Base-by-base conservation (phyloP, 2,888 invertebrate genomes). In the Crepidodera aurea region DNA sequence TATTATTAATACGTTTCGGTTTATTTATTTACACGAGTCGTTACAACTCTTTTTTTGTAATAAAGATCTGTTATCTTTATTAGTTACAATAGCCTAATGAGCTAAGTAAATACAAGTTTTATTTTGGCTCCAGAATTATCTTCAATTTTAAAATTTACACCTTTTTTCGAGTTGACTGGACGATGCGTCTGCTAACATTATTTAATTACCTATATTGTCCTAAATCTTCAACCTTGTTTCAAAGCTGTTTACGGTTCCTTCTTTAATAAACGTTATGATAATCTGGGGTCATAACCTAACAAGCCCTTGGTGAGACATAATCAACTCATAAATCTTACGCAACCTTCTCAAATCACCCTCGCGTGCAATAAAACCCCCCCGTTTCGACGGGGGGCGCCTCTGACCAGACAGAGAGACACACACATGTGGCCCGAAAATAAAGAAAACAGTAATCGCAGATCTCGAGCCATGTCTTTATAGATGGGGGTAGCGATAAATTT, bases 401-500 rank as follows among this genome's bases (percentile, higher is more conserved):
- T 48, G 48, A 25, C 48, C 48, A 48, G 48, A 48, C 27, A 44
- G 8, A 44, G 16, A 22, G 5, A 13, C 25, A 44, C 25, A 16
- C 55, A 57, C 57, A 57, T 57, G 57, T 48, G 57, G 37, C 48
- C 29, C 57, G 64, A 64, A 68, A 72, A 73, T 73, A 73, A 75
- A 75, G 74, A 74, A 72, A 76, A 74, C 71, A 73, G 74, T 75
- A 76, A 76, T 75, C 74, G 75, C 70, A 73, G 72, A 75, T 75
- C 74, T 75, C 70, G 68, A 68, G 69, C 71, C 69, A 71, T 73
- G 73, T 74, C 74, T 74, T 75, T 75, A 75, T 75, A 72, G 74
- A 69, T 48, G 73, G 71, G 73, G 73, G 69, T 70, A 69, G 75
- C 77, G 68, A 80, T 81, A 81, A 81, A 81, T 81, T 80, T 74